Percentiles rank a stretch among this genome's conserved stretches.
Conservation (phyloP, 2,888 invertebrate species). For the Sylvicola cinctus region DNA sequence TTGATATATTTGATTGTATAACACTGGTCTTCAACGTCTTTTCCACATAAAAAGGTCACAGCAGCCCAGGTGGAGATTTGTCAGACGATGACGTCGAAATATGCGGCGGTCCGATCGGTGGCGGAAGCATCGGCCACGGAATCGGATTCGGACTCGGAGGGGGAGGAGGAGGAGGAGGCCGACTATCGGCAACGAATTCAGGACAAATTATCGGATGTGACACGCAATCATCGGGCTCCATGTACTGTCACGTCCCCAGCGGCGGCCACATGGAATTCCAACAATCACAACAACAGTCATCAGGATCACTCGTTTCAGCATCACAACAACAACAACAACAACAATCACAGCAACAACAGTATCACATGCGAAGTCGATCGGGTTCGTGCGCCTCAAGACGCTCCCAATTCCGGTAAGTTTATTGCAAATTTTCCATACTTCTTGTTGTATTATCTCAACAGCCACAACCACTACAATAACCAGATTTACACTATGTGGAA, state of each 20-base stretch:
- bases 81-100: conserved; percentile 20
- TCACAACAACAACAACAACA: conserved; percentile 4
- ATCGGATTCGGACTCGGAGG: too few species aligned
- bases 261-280: conserved; percentile 23
- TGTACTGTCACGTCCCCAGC: conserved; percentile 21
- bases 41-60: conserved; percentile 20
- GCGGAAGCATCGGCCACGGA: too few species aligned
- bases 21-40: too few species aligned
- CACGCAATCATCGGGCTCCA: conserved; percentile 12
- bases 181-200: conserved; percentile 22
- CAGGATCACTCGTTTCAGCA: conserved; percentile 11
- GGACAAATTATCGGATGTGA: conserved; percentile 25
- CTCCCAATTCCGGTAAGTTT: conserved; percentile 24
- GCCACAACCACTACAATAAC: too few species aligned
- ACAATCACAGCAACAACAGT: conserved; percentile 8
- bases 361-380: conserved; percentile 24
- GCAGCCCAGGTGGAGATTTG: conserved; percentile 30
- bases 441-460: conserved; percentile 1
- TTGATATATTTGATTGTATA: too few species aligned
- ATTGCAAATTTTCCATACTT: background rate
- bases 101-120: too few species aligned
- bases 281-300: conserved; percentile 14
- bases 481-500: too few species aligned
- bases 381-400: conserved; percentile 26
- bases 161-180: conserved; percentile 22